Base-by-base conservation (phyloP, 1,140 invertebrate species). In the Micrasema longulum region DNA sequence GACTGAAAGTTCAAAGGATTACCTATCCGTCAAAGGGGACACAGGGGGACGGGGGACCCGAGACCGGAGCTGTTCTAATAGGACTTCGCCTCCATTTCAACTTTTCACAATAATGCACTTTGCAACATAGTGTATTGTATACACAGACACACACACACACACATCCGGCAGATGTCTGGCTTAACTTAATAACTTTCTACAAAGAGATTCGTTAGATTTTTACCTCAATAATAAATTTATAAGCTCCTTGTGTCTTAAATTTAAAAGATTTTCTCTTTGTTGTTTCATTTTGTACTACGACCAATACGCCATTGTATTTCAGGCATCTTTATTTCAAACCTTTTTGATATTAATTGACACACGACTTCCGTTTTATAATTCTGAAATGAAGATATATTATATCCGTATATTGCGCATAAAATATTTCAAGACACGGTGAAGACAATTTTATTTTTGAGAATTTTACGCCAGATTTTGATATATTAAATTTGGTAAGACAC, bases 1-100 rank as follows among this genome's bases (percentile, higher is more conserved):
- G 18, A 36, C 35, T 36, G 57, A 47, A 35, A 72, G 62, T 57
- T 72, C 71, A 72, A 72, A 72, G 71, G 71, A 72, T 72, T 72
- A 66, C 57, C 57, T 63, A 63, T 63, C 18, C 57, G 57, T 63
- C 57, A 63, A 63, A 63, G 57, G 57, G 23, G 22, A 35, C 2
- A 18, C n/a, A 12, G 18, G 22, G 12, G 22, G 22, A 22, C 11
- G 20, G 50, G 50, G 4, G 7, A 16, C 22, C 9, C n/a, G 1
- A 14, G n/a, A n/a, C 26, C 26, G 38, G 53, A 22, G 50, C 1
- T 18, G 66, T 35, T 20, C 66, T 69, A 69, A 69, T 69, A 53
- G 53, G 50, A 57, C 38, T 57, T 60, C 41, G 31, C 41, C 43
- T 62, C 31, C 55, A 55, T 63, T 69, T 69, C 53, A 50, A 52